Conservation (phyloP, 2,113 vertebrate genomes). For the Puffinus mauretanicus region DNA sequence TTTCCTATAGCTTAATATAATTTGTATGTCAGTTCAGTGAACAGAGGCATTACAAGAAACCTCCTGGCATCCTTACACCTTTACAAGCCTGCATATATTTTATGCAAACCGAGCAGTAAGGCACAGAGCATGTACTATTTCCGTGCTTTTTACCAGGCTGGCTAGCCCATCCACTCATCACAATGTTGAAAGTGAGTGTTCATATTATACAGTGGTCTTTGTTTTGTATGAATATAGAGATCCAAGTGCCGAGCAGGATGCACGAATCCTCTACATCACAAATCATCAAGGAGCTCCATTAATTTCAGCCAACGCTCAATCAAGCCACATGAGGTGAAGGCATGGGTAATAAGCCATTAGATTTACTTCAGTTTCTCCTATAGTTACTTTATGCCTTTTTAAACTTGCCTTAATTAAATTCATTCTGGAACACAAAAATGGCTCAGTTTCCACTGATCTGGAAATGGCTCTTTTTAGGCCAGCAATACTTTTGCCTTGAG, state of each 20-base stretch:
- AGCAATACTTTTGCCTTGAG: constrained; percentile 5
- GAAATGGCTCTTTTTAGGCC: constrained; percentile 40
- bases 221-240: neutral
- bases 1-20: constrained; percentile 53
- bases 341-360: neutral
- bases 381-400: constrained; percentile 15
- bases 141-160: neutral
- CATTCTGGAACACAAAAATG: neutral
- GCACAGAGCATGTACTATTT: neutral
- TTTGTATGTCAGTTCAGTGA: constrained; percentile 33
- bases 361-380: neutral
- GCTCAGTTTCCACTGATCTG: neutral
- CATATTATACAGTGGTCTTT: neutral
- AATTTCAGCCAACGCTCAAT: neutral
- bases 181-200: neutral
- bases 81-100: neutral
- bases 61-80: constrained; percentile 25
- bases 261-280: neutral
- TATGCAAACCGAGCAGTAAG: neutral
- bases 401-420: constrained; percentile 36
- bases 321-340: neutral
- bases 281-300: neutral
- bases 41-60: constrained; percentile 26
- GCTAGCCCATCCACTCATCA: neutral
- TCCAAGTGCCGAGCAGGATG: rapidly evolving